Evolutionary conservation across 2,888 invertebrate species (phyloP), one percentile per base, ranked within the genome.

Genomic region (Anthophora plumipes): DNA sequence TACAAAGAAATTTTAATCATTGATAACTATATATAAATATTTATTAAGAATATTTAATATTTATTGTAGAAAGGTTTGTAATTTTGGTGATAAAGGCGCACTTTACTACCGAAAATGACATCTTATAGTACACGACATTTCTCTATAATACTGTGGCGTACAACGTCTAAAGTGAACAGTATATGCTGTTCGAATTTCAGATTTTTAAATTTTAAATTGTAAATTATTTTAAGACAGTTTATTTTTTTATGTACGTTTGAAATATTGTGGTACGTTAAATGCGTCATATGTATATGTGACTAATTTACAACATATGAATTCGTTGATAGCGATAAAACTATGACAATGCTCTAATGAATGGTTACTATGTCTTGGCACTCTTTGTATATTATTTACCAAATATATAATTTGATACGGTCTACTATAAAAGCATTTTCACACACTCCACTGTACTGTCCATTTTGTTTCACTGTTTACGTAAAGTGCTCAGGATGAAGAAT

Each of bases 401-500:
- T n/a, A n/a, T 46, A 11, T n/a, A n/a, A n/a, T 20, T 14, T 0
- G 6, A 37, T 31, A 43, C 54, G 11, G 17, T n/a, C 22, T 22
- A n/a, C 39, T 41, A 31, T 55, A 37, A 1, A 39, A 39, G 14
- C 6, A 37, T 39, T 25, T 12, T 14, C n/a, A 37, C 7, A 11
- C 7, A 7, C 52, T 17, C 20, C 2, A 14, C 12, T 37, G 39
- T n/a, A n/a, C n/a, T n/a, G 6, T 22, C n/a, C 14, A 43, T 1
- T 54, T 3, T 25, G 7, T n/a, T n/a, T n/a, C n/a, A n/a, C 31
- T 31, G 20, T 66, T 31, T 20, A 39, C 43, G 17, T 17, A n/a
- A 20, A 48, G 55, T n/a, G 22, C 1, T 43, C 31, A 78, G 25
- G 46, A 79, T 79, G 79, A 71, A 55, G 48, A 7, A 11, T 11